phyloP scores from a whole-genome alignment of 2,113 vertebrate species.

The Trematocara variabile region DNA sequence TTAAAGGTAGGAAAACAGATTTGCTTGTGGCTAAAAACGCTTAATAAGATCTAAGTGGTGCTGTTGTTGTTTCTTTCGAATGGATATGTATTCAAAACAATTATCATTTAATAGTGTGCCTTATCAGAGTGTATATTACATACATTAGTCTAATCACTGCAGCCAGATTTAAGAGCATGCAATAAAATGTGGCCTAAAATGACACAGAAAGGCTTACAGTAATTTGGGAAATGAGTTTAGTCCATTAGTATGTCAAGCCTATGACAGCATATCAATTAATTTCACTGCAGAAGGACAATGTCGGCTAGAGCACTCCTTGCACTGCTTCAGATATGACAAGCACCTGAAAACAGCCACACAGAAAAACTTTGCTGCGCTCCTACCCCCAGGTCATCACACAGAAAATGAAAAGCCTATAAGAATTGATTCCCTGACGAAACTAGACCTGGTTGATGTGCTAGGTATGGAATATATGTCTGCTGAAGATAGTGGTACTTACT shows the following conservation, averaged over 20 bases:
- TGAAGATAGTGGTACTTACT: slow-evolving; percentile 67
- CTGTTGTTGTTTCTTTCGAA: not conserved
- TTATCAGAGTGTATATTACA: not conserved
- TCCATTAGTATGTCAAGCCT: slow-evolving; percentile 56
- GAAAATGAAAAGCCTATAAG: slow-evolving; percentile 69
- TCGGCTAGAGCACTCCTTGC: slow-evolving; percentile 26
- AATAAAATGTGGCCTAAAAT: slow-evolving; percentile 48
- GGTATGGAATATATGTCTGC: slow-evolving; percentile 65
- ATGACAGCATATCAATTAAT: slow-evolving; percentile 55
- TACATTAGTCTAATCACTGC: slow-evolving; percentile 39
- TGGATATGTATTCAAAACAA: not conserved
- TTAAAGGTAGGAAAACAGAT: not conserved
- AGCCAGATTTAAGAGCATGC: slow-evolving; percentile 35
- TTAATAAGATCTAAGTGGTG: not conserved
- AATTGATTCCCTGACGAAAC: slow-evolving; percentile 69
- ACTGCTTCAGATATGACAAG: slow-evolving; percentile 57
- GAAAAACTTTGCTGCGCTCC: slow-evolving; percentile 24
- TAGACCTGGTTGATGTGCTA: slow-evolving; percentile 59
- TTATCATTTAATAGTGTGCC: not conserved
- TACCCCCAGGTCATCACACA: slow-evolving; percentile 43
- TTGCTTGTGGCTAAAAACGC: not conserved
- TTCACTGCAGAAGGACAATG: slow-evolving; percentile 52
- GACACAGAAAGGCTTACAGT: slow-evolving; percentile 23
- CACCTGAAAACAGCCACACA: slow-evolving; percentile 47
- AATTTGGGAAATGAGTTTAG: slow-evolving; percentile 53